Evolutionary conservation across 2,113 vertebrate species (phyloP).

Genomic region (Hyaena hyaena): DNA sequence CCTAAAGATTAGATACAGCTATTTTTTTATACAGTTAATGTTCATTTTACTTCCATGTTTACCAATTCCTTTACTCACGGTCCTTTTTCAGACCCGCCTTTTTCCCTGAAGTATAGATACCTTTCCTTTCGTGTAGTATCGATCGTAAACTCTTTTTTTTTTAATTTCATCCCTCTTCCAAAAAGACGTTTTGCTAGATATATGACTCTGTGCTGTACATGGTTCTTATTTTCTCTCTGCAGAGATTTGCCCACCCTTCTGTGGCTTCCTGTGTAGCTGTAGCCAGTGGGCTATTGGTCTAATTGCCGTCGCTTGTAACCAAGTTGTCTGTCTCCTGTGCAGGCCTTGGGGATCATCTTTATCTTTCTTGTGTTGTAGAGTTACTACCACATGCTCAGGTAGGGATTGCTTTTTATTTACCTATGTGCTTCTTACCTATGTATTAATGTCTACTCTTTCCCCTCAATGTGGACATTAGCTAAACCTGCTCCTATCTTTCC

Average conservation of each 20-base stretch:
- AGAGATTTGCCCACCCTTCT: background rate
- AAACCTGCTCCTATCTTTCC: background rate
- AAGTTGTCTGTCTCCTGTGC: background rate
- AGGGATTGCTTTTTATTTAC: background rate
- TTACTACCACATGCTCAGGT: background rate
- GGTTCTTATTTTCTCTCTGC: background rate
- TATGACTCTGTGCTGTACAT: background rate
- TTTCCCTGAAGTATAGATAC: background rate
- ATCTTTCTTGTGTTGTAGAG: background rate
- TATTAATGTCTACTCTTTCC: background rate
- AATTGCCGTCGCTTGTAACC: background rate
- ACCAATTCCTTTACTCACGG: background rate
- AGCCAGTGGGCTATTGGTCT: background rate
- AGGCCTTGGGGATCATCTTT: background rate
- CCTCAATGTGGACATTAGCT: background rate
- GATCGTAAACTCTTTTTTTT: background rate
- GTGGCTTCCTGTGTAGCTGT: background rate
- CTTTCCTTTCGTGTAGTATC: background rate
- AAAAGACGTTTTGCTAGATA: background rate
- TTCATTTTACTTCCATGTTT: background rate
- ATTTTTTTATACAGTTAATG: background rate
- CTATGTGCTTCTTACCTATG: background rate
- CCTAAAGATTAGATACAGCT: background rate
- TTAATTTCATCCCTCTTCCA: background rate
- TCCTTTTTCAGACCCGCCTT: background rate